Conservation (phyloP, 2,797 vertebrate species). For the Crax fasciolata region DNA sequence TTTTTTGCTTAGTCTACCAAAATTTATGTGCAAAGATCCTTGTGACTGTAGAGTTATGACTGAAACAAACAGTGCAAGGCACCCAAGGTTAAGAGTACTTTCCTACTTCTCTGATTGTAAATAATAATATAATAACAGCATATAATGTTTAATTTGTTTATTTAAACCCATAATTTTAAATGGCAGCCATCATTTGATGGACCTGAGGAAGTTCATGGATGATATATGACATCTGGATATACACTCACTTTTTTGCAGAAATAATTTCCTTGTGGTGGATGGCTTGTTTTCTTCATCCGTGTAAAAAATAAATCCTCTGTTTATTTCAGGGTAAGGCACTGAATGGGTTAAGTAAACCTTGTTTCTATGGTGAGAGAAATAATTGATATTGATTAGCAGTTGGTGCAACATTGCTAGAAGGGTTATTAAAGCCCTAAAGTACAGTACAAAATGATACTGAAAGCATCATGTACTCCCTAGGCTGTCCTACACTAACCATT, state of each 20-base stretch:
- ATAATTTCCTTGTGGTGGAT: background rate
- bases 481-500: constrained; percentile 70
- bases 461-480: constrained; percentile 74
- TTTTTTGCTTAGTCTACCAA: background rate
- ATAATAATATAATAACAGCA: background rate
- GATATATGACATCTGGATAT: no score
- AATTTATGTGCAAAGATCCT: background rate
- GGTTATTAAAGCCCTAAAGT: constrained; percentile 81
- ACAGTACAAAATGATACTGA: constrained; percentile 77
- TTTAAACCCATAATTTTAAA: background rate
- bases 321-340: constrained; percentile 35
- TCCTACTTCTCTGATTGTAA: background rate
- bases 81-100: background rate
- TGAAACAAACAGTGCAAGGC: background rate
- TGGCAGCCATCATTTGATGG: background rate
- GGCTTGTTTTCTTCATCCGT: background rate
- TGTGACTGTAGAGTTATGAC: background rate
- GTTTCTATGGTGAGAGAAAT: constrained; percentile 80
- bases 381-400: constrained; percentile 86
- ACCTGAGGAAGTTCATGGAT: background rate
- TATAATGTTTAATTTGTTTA: background rate
- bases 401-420: constrained; percentile 75
- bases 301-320: background rate
- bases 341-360: constrained; percentile 69
- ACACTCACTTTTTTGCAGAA: background rate